Base-by-base conservation (phyloP, 2,888 invertebrate species). In the Phytoseiulus persimilis region DNA sequence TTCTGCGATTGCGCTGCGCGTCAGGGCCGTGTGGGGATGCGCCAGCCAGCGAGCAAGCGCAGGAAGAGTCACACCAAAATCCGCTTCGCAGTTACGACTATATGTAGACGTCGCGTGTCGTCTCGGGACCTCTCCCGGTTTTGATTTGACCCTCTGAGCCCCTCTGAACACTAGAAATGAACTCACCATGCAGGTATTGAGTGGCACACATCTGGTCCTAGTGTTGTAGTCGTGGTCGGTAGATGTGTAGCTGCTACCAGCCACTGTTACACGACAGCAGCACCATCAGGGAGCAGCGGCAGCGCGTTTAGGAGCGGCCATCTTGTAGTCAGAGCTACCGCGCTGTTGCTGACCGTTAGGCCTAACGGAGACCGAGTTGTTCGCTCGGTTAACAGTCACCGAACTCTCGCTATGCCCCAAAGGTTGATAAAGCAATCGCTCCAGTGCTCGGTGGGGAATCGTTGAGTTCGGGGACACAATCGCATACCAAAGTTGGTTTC, bases 1-100 rank as follows among this genome's bases (percentile, higher is more conserved):
- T 87, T 87, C 87, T 87, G 87, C 87, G 87, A 87, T 87, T 87
- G 87, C 87, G 87, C 87, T 87, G 87, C 87, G 87, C 87, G 87
- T 87, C 87, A 32, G 87, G 87, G 14, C 32, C 87, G n/a, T 33
- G 87, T 87, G 39, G 32, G 39, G 39, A 31, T 87, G 87, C 87
- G 87, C 87, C 87, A 87, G 45, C n/a, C 32, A 45, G 87, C 39
- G 87, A 65, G 65, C 65, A 65, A 65, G 65, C 65, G 65, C 65
- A 65, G 65, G 65, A 65, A 65, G 65, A 65, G 65, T 65, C 65
- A 65, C 65, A 65, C 65, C 11, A 65, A 65, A 65, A 65, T 65
- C 65, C 65, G 65, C 65, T 65, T 65, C 65, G 65, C 65, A 23
- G 65, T 65, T 65, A 65, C 65, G 65, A 65, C 65, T 65, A 65